Percentiles rank a stretch among this genome's conserved stretches.
Evolutionary conservation across 2,113 vertebrate species (phyloP).

Genomic region (Prochilodus magdalenae): DNA sequence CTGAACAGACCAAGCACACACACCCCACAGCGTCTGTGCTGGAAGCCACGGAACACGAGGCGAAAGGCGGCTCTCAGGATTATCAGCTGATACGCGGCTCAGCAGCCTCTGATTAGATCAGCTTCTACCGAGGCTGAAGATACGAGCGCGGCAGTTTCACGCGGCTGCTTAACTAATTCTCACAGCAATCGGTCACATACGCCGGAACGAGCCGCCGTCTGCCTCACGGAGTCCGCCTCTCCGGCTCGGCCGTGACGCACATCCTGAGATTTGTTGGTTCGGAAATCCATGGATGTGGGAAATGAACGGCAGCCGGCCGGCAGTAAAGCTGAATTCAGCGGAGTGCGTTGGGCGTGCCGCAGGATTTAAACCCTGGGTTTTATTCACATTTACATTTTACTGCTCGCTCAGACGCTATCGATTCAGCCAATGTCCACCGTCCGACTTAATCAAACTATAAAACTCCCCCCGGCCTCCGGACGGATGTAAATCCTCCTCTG

Average conservation of each 20-base stretch:
- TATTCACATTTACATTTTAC: slow-evolving; percentile 38
- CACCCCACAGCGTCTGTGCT: background rate
- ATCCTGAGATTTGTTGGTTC: background rate
- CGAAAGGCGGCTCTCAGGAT: background rate
- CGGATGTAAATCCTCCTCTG: slow-evolving; percentile 1
- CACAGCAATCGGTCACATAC: background rate
- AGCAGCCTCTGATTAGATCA: background rate
- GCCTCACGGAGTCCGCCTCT: background rate
- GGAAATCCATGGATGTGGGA: background rate
- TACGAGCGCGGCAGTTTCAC: background rate
- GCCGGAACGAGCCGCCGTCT: background rate
- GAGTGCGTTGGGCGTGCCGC: slow-evolving; percentile 5
- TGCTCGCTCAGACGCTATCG: slow-evolving; percentile 32
- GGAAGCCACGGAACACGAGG: background rate
- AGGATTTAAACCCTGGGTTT: slow-evolving; percentile 2
- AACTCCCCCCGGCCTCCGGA: slow-evolving; percentile 1
- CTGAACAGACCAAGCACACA: too few species aligned
- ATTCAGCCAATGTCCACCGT: slow-evolving; percentile 1
- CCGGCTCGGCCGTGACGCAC: background rate
- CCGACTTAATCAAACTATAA: slow-evolving; percentile 46
- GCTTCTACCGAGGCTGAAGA: background rate
- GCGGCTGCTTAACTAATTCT: background rate
- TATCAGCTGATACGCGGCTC: background rate
- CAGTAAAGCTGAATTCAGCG: slow-evolving; percentile 15
- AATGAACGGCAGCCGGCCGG: background rate